Evolutionary conservation across 2,113 vertebrate genomes (phyloP).

Genomic region (Arothron firmamentum): DNA sequence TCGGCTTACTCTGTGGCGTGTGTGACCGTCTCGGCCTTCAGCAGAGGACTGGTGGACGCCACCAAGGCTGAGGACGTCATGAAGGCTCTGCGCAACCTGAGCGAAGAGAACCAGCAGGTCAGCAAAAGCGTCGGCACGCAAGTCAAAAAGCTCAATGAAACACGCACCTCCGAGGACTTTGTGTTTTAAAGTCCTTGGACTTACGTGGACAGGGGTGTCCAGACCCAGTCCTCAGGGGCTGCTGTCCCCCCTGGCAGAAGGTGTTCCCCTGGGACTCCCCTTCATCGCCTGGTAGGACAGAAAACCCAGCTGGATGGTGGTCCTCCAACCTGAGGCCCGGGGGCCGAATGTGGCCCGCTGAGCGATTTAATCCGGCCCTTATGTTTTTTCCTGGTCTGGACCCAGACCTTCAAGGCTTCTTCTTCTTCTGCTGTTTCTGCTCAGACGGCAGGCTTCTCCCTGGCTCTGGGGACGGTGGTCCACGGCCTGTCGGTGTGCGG

Average conservation of each 20-base stretch:
- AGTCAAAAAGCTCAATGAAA: too few species aligned
- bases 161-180: too few species aligned
- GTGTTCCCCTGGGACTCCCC: too few species aligned
- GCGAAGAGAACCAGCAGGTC: conserved; percentile 91
- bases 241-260: too few species aligned
- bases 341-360: too few species aligned
- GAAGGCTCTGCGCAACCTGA: conserved; percentile 78
- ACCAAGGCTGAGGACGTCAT: conserved; percentile 83
- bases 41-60: conserved; percentile 78
- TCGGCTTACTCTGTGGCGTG: conserved; percentile 86
- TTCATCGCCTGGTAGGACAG: not conserved
- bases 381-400: too few species aligned
- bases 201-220: not conserved
- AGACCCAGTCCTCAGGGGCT: too few species aligned
- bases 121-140: not conserved
- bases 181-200: too few species aligned
- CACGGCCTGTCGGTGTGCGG: conserved; percentile 85
- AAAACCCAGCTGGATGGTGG: not conserved
- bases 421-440: not conserved
- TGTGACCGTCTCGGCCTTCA: conserved; percentile 84
- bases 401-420: not conserved
- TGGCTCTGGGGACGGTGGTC: conserved; percentile 84
- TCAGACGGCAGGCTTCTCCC: conserved; percentile 89
- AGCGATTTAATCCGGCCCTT: too few species aligned
- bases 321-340: too few species aligned